Evolutionary conservation across 2,888 invertebrate genomes (phyloP).

Genomic region (Laothoe populi): DNA sequence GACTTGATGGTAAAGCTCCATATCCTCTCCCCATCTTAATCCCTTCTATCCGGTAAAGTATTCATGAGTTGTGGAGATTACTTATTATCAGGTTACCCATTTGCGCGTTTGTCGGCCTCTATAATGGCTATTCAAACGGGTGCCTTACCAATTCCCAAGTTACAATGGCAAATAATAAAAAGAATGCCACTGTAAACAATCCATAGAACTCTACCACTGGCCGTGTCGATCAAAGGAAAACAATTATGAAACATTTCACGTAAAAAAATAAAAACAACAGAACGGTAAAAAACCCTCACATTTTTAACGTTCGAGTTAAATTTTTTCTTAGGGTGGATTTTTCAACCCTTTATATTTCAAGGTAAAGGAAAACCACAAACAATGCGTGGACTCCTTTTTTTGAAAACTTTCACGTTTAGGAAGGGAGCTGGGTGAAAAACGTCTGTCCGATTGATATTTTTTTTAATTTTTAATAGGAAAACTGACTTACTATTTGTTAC

Average conservation of each 20-base stretch:
- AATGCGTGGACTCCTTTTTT: constrained; percentile 57
- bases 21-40: no score
- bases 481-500: neutral
- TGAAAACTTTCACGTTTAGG: constrained; percentile 46
- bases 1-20: no score
- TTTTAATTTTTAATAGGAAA: neutral
- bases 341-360: constrained; percentile 66
- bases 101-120: no score
- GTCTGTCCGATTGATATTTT: neutral
- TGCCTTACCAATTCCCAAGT: neutral
- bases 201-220: constrained; percentile 25
- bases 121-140: neutral
- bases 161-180: constrained; percentile 10
- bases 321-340: constrained; percentile 64
- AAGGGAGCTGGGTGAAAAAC: constrained; percentile 36
- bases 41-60: no score
- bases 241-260: constrained; percentile 58
- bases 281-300: constrained; percentile 55
- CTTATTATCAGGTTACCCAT: no score
- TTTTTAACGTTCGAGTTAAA: constrained; percentile 66
- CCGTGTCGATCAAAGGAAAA: constrained; percentile 61
- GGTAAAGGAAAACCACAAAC: constrained; percentile 57
- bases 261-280: constrained; percentile 47
- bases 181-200: constrained; percentile 23
- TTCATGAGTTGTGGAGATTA: no score